Evolutionary conservation across 2,888 invertebrate species (phyloP).

Genomic region (Thera obeliscata): DNA sequence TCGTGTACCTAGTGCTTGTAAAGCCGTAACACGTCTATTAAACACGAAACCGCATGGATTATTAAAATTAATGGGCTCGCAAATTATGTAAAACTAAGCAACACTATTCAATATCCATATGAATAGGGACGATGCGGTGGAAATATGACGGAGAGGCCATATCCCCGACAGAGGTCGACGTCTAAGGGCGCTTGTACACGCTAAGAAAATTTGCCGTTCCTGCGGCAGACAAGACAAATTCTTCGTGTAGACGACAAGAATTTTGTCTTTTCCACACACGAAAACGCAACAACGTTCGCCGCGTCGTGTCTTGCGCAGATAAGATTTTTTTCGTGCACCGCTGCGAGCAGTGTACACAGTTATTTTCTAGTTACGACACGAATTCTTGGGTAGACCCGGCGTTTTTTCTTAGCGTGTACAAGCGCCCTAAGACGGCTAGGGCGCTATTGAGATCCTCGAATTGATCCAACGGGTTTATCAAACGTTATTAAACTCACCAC

Average conservation of each 20-base stretch:
- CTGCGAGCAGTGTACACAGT: no score
- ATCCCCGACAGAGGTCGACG: constrained; percentile 75
- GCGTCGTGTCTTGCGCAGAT: no score
- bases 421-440: constrained; percentile 58
- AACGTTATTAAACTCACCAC: constrained; percentile 73
- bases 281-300: no score
- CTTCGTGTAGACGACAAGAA: no score
- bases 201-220: no score
- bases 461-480: constrained; percentile 75
- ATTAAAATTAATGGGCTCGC: constrained; percentile 71
- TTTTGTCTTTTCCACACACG: no score
- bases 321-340: no score
- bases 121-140: constrained; percentile 66
- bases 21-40: constrained; percentile 50
- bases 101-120: constrained; percentile 66
- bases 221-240: no score
- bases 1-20: constrained; percentile 44
- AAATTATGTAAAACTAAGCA: constrained; percentile 70
- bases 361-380: no score
- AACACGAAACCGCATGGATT: constrained; percentile 48
- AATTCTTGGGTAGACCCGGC: no score
- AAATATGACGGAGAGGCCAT: constrained; percentile 69
- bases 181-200: no score
- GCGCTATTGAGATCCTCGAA: constrained; percentile 67
- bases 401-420: no score